Base-by-base conservation (phyloP, 2,113 vertebrate species). In the Anser cygnoides region DNA sequence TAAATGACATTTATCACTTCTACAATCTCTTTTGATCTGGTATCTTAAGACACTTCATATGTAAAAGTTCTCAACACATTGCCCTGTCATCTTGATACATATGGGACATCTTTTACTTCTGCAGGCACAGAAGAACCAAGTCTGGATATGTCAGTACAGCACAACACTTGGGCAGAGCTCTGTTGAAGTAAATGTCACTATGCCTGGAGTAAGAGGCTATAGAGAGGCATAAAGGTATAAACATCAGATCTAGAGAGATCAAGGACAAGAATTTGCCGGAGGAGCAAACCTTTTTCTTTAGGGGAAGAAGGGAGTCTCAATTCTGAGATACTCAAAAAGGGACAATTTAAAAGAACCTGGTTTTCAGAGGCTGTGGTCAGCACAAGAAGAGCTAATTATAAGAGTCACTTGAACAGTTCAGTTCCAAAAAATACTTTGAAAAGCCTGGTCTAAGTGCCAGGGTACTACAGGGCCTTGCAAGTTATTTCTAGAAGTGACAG, bases 1-100 rank as follows among this genome's bases (percentile, higher is more conserved):
- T 84, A 92, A 89, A 89, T 97, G 95, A 97, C 95, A 97, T 97
- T 96, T 97, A 96, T 92, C 39, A 91, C 88, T 96, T 96, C 87
- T 91, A 88, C 94, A 93, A 14, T 88, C 55, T 70, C 46, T 94
- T 96, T 95, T 96, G 66, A 93, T 96, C 58, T 94, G 44, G 35
- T 93, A 79, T 95, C 95, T 96, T 92, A 96, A 95, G 93, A 66
- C 66, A 76, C 62, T 82, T 96, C 83, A 90, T 87, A 91, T 43
- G 80, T 93, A 73, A 74, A 94, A 93, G 62, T 92, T 89, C 83
- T 95, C 92, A 93, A 87, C 91, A 93, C 93, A 90, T 88, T 95
- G 86, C 92, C 37, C 77, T 96, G 84, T 95, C 93, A 97, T 95
- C 95, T 90, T 72, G 74, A 92, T 96, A 89, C 93, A 89, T 92